Evolutionary conservation across 2,888 invertebrate species (phyloP), one percentile per base, ranked within the genome.

Genomic region (Penaeus monodon): DNA sequence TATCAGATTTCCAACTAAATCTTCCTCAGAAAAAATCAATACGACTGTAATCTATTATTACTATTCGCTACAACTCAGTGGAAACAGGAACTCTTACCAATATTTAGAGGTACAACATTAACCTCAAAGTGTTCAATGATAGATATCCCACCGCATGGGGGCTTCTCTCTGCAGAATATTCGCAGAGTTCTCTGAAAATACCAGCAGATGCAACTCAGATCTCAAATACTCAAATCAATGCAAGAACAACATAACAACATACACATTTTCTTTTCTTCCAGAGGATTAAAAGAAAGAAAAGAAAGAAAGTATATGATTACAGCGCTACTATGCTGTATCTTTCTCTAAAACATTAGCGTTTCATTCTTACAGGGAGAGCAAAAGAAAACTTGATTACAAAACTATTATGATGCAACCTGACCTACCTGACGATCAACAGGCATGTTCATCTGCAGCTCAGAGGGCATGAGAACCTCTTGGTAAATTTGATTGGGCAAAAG

Each of bases 61-160:
- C 14, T 27, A 70, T 24, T 70, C 4, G 27, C 70, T 57, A 57
- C 17, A 57, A 57, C 17, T 57, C 57, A 57, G 17, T 17, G 57
- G 3, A 57, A 57, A 17, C 12, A 20, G 22, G n/a, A 91, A 92
- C 17, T 81, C 84, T 89, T 91, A 95, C 97, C 96, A 91, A 97
- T 97, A 1, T 96, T 96, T 89, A 99, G 95, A 17, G 99, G 99
- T 24, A 98, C 97, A 74, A 99, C 96, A 93, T 99, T 99, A 90
- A 99, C 98, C 93, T 99, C 99, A 92, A 99, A 98, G 93, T 99
- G 98, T 92, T 99, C 99, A 92, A 99, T 99, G 24, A 99, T 98
- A 0, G 98, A 97, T 91, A 99, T 99, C 4, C 99, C 99, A n/a
- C 98, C 99, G 12, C 99, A 99, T 0, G 98, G 98, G 77, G 98